Conservation (phyloP, 2,113 vertebrate species). For the Centropus bengalensis region DNA sequence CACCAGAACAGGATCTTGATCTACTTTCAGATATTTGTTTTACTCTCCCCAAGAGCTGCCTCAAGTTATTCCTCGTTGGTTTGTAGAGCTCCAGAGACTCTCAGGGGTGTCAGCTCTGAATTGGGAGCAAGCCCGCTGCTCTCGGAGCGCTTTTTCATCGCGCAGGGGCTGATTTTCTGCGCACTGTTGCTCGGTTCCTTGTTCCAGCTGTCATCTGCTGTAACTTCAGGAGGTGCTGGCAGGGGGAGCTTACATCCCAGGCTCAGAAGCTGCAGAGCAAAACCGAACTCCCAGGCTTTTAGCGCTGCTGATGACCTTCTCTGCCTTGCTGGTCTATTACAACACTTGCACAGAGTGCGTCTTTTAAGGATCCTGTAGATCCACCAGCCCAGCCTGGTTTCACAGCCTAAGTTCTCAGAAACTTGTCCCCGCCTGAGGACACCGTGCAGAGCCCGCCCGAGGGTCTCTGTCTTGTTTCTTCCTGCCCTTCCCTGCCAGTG, state of each 20-base stretch:
- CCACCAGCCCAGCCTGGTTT: background rate
- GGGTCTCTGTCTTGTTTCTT: background rate
- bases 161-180: background rate
- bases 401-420: background rate
- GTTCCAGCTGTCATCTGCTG: background rate
- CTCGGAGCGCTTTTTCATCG: background rate
- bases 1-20: background rate
- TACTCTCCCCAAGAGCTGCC: background rate
- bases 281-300: rapidly evolving
- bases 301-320: background rate
- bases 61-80: background rate
- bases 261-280: background rate
- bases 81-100: background rate
- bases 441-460: background rate
- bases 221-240: background rate
- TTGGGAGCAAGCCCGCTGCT: background rate
- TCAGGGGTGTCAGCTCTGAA: background rate
- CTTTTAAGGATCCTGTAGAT: background rate
- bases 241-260: background rate
- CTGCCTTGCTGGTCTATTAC: background rate
- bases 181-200: background rate
- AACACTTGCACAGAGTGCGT: rapidly evolving
- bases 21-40: background rate
- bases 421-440: background rate
- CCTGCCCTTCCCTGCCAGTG: background rate